These are phyloP conservation scores for Melanotaenia boesemani DNA, from an alignment of 2,797 vertebrate species.

Conservation along the genomic window DNA sequence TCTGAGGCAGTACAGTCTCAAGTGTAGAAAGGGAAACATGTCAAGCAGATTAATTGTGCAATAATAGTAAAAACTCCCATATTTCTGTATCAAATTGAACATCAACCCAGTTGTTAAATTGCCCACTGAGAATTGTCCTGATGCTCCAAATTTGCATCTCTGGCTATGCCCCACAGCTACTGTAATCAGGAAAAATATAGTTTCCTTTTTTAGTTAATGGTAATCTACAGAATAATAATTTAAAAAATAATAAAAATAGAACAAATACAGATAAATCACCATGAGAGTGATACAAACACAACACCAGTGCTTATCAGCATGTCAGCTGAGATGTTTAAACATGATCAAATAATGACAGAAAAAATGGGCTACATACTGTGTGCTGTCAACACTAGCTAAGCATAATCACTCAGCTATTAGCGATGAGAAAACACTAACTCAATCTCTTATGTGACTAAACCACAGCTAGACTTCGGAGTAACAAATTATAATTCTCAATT, in stretches of 20 bases:
- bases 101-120: background rate
- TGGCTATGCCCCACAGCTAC: background rate
- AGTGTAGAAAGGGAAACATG: background rate
- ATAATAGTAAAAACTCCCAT: background rate
- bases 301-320: slow-evolving; percentile 60
- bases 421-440: slow-evolving; percentile 28
- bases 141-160: background rate
- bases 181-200: background rate
- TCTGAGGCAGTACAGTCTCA: background rate
- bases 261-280: slow-evolving; percentile 50
- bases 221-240: background rate
- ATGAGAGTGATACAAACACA: slow-evolving; percentile 1
- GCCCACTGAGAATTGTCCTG: background rate
- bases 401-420: slow-evolving; percentile 70
- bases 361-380: slow-evolving; percentile 68
- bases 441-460: slow-evolving; percentile 16
- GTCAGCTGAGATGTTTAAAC: slow-evolving; percentile 56
- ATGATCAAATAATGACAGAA: slow-evolving; percentile 63
- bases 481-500: too few species aligned
- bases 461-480: slow-evolving; percentile 10
- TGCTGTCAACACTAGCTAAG: slow-evolving; percentile 60
- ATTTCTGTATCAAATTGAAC: background rate
- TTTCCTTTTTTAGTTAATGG: background rate
- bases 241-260: background rate
- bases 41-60: background rate